Evolutionary conservation across 2,797 vertebrate genomes (phyloP).

Genomic region (Limnodromus scolopaceus): DNA sequence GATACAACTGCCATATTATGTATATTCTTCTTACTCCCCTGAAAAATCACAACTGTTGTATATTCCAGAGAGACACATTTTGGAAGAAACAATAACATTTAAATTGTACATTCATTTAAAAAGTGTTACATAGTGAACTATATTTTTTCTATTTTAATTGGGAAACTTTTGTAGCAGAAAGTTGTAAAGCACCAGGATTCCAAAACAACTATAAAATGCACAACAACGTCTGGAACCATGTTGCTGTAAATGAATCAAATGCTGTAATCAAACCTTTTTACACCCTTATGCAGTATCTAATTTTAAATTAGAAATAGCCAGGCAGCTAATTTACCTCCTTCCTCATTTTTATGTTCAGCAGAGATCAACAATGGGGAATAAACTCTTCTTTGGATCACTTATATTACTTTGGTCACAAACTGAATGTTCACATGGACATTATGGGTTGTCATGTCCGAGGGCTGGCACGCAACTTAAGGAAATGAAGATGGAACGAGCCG

Average conservation of each 20-base stretch:
- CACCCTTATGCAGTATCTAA: neutral
- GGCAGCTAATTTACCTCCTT: neutral
- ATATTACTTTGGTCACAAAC: neutral
- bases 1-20: neutral
- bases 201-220: neutral
- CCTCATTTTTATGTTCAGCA: neutral
- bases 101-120: neutral
- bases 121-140: neutral
- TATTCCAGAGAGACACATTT: conserved; percentile 3
- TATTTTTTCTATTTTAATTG: conserved; percentile 48
- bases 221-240: neutral
- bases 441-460: accelerated
- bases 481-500: neutral
- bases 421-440: accelerated
- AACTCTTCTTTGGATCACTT: neutral
- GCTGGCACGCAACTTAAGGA: neutral
- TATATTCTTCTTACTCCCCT: neutral
- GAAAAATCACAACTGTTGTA: neutral
- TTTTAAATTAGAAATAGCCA: conserved; percentile 6
- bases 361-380: neutral
- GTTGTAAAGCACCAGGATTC: neutral
- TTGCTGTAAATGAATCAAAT: neutral
- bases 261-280: neutral
- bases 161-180: neutral
- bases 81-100: neutral